Percentiles rank a stretch among this genome's conserved stretches.
Evolutionary conservation across 2,797 vertebrate genomes (phyloP).

Genomic region (Cyclopterus lumpus): DNA sequence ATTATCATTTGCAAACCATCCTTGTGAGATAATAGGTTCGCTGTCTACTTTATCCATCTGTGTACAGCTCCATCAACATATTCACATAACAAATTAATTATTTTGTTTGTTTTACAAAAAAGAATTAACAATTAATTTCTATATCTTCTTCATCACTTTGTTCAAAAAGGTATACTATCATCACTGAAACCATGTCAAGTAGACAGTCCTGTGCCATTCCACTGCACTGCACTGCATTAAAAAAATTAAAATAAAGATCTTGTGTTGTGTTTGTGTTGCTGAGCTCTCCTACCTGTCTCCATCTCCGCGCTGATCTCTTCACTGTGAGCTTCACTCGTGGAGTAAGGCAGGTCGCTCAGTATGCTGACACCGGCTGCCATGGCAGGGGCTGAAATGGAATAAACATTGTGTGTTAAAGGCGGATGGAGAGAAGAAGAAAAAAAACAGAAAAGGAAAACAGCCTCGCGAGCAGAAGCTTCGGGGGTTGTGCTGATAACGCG

Average conservation of each 20-base stretch:
- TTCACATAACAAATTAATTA: background rate
- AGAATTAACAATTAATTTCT: background rate
- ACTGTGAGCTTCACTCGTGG: conserved; percentile 72
- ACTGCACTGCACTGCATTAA: background rate
- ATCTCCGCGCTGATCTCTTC: conserved; percentile 77
- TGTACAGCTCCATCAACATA: background rate
- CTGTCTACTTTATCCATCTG: background rate
- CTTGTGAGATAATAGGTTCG: background rate
- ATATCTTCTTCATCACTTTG: background rate
- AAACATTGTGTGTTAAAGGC: conserved; percentile 67
- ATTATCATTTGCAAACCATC: background rate
- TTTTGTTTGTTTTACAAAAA: background rate
- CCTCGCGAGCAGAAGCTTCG: conserved; percentile 6
- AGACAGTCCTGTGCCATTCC: background rate
- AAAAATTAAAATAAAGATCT: background rate
- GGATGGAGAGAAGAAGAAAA: conserved; percentile 11
- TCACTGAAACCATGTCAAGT: background rate
- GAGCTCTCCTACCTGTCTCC: conserved; percentile 86
- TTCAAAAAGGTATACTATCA: background rate
- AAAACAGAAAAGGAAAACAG: conserved; percentile 1
- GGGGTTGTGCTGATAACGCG: conserved; percentile 38
- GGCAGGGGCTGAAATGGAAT: conserved; percentile 81
- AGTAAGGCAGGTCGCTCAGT: conserved; percentile 85
- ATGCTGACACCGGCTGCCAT: conserved; percentile 93
- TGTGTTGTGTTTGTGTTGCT: conserved; percentile 11